Base-by-base conservation (phyloP, 2,113 vertebrate species). In the Hystrix cristata region DNA sequence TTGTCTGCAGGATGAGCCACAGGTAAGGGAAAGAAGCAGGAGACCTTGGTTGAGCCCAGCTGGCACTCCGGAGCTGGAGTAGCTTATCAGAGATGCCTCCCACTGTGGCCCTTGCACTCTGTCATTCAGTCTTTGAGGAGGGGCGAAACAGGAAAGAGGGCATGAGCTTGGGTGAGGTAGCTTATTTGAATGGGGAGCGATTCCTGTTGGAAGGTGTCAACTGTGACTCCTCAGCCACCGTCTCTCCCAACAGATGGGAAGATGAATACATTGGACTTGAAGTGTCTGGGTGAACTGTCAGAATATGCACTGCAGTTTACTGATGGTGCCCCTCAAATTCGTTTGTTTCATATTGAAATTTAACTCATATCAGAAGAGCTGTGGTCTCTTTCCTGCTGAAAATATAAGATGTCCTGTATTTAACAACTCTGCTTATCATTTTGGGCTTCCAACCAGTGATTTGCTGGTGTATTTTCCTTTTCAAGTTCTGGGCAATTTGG, bases 401-500 rank as follows among this genome's bases (percentile, higher is more conserved):
- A 91, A 72, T 43, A 34, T 12, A 25, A 48, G 29, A 21, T 14
- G 21, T 72, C 4, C 13, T 81, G 3, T 64, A 78, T 25, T 51
- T 79, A 82, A 34, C 31, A 65, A 38, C 13, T 38, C 25, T 90
- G 18, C 59, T 89, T 91, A 84, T 46, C 5, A 3, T 71, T 43
- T 48, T 93, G 18, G 34, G 38, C 72, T 93, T 92, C 84, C 18
- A 7, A 0, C 91, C 18, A 60, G 9, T 72, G 48, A 16, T 65
- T 96, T 43, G 55, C 65, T 48, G 38, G 2, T 31, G 1, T 76
- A 64, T 59, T 88, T 87, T 85, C 31, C 38, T 60, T 95, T 96
- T 64, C 48, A 88, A 79, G 23, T 64, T 95, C 60, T 81, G 23
- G 57, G 53, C 43, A 62, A n/a, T 93, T 88, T 0, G n/a, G 23